Conservation (phyloP, 2,888 invertebrate species). For the Ptilodon capucinus region DNA sequence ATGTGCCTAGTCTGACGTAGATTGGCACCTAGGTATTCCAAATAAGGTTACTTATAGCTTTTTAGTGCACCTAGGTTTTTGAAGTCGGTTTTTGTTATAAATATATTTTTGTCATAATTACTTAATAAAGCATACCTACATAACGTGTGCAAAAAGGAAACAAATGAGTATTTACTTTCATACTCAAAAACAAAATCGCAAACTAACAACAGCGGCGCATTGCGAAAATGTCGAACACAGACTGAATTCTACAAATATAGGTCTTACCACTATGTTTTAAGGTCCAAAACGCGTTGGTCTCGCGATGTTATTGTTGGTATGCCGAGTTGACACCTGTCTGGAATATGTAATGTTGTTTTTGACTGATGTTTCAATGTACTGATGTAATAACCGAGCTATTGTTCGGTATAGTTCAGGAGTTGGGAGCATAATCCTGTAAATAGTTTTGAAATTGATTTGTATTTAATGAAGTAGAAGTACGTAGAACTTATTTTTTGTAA, state of each 20-base stretch:
- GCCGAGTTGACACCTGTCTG: constrained; percentile 25
- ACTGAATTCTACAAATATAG: neutral
- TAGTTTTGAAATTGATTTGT: too few relatives aligned
- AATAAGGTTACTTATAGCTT: too few relatives aligned
- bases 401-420: constrained; percentile 25
- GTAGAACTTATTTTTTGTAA: too few relatives aligned
- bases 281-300: constrained; percentile 5
- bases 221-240: neutral
- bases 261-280: neutral
- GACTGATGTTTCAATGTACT: constrained; percentile 34
- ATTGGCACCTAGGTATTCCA: too few relatives aligned
- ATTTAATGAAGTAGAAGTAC: too few relatives aligned
- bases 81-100: too few relatives aligned
- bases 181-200: neutral
- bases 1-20: too few relatives aligned
- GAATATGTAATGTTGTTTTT: constrained; percentile 29
- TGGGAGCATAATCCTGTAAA: neutral
- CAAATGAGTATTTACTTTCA: neutral
- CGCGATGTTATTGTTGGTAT: constrained; percentile 10
- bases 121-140: too few relatives aligned
- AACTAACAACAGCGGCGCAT: neutral
- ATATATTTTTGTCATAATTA: too few relatives aligned
- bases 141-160: neutral
- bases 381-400: constrained; percentile 34
- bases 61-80: too few relatives aligned